Percentiles rank a stretch among this genome's conserved stretches.
Evolutionary conservation across 2,888 invertebrate genomes (phyloP).

Genomic region (Odontocerum albicorne): DNA sequence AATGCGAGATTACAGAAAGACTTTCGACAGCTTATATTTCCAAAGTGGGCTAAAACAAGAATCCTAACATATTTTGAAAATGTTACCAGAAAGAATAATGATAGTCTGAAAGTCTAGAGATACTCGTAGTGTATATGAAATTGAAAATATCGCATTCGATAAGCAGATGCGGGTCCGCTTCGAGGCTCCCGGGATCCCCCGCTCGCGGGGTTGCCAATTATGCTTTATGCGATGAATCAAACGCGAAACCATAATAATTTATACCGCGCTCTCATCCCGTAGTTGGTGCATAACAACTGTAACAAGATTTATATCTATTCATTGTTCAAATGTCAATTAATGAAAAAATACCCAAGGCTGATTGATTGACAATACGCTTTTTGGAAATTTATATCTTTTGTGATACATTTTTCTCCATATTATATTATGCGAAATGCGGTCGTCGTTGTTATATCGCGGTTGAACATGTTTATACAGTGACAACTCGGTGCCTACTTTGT

Average conservation of each 20-base stretch:
- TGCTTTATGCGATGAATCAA: slow-evolving; percentile 26
- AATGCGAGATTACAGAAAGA: too few relatives aligned
- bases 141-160: too few relatives aligned
- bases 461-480: slow-evolving; percentile 15
- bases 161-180: too few relatives aligned
- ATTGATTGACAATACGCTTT: slow-evolving; percentile 37
- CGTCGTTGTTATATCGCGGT: slow-evolving; percentile 7
- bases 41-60: too few relatives aligned
- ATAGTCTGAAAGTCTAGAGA: too few relatives aligned
- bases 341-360: slow-evolving; percentile 34
- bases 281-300: slow-evolving; percentile 25
- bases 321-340: slow-evolving; percentile 38
- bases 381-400: slow-evolving; percentile 33
- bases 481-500: slow-evolving; percentile 11
- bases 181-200: too few relatives aligned
- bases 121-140: too few relatives aligned
- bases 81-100: too few relatives aligned
- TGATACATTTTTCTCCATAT: slow-evolving; percentile 34
- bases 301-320: slow-evolving; percentile 37
- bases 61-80: too few relatives aligned
- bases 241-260: slow-evolving; percentile 24
- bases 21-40: too few relatives aligned
- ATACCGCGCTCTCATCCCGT: slow-evolving; percentile 16
- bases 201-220: slow-evolving; percentile 18
- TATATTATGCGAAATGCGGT: slow-evolving; percentile 34